Evolutionary conservation across 2,797 vertebrate genomes (phyloP).

Genomic region (Acomys russatus): DNA sequence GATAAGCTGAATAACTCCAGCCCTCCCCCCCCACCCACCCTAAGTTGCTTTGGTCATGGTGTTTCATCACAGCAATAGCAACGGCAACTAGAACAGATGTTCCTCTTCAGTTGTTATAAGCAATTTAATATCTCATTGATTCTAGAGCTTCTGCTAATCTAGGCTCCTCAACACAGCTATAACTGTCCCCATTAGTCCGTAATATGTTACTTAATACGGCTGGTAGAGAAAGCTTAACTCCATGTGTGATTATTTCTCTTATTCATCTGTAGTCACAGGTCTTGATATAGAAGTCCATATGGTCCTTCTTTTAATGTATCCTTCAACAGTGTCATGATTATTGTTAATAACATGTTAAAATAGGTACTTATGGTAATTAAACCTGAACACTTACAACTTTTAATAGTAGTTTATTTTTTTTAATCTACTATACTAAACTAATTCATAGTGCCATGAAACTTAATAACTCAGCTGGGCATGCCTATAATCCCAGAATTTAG

Average conservation of each 20-base stretch:
- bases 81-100: background rate
- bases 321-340: slow-evolving; percentile 14
- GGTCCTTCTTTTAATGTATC: slow-evolving; percentile 54
- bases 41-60: background rate
- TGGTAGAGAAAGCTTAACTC: background rate
- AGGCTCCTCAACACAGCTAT: background rate
- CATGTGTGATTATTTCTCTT: background rate
- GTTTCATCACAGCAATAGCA: background rate
- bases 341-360: slow-evolving; percentile 61
- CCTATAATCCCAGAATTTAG: too few relatives aligned
- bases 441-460: slow-evolving; percentile 65
- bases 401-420: slow-evolving; percentile 23
- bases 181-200: background rate
- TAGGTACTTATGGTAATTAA: slow-evolving; percentile 66
- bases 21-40: too few relatives aligned
- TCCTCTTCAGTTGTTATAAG: slow-evolving; percentile 3
- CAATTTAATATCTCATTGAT: background rate
- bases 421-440: slow-evolving; percentile 62
- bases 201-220: slow-evolving; percentile 17
- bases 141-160: background rate
- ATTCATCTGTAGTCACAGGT: slow-evolving; percentile 45
- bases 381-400: slow-evolving; percentile 63
- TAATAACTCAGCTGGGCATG: background rate
- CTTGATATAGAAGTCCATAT: slow-evolving; percentile 6
- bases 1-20: background rate